These are phyloP conservation scores for Rhopilema esculentum DNA, from an alignment of 30 jellyfish, hydroid and myxozoan species.

Conservation along the genomic window DNA sequence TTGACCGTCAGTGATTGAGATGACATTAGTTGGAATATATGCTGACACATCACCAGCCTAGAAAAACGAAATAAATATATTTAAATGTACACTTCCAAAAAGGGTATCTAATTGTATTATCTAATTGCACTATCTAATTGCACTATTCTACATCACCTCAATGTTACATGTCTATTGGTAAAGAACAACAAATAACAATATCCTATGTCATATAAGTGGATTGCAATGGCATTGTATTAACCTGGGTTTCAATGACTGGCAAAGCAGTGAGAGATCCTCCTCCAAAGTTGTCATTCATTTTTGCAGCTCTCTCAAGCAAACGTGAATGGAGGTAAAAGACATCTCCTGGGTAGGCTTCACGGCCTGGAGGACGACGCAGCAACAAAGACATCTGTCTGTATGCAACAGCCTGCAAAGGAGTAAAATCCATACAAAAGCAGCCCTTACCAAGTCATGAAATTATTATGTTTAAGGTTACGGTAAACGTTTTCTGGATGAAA, in stretches of 20 bases:
- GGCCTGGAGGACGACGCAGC: conserved; percentile 99
- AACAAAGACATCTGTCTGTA: conserved; percentile 99
- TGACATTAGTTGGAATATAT: conserved; percentile 99
- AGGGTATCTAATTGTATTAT: neutral
- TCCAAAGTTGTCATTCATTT: conserved; percentile 92
- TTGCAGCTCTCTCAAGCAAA: conserved; percentile 99
- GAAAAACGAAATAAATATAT: neutral
- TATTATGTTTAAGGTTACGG: too few relatives aligned
- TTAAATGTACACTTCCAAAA: neutral
- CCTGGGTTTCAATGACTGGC: conserved; percentile 99
- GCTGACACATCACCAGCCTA: conserved; percentile 99
- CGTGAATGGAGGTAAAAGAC: conserved; percentile 99
- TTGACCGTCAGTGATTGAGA: conserved; percentile 99
- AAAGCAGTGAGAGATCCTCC: conserved; percentile 99
- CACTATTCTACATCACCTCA: too few relatives aligned
- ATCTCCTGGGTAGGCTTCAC: conserved; percentile 99
- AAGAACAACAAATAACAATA: too few relatives aligned
- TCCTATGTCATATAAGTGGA: too few relatives aligned
- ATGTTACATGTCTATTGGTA: too few relatives aligned
- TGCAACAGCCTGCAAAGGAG: conserved; percentile 93
- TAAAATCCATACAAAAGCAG: too few relatives aligned
- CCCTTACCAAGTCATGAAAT: too few relatives aligned
- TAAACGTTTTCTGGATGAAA: too few relatives aligned
- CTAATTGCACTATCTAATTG: too few relatives aligned
- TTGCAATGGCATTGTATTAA: too few relatives aligned